Evolutionary conservation across 37 sponge, comb jelly and placozoan species (phyloP).

Genomic region (Chondrilla cf. caribensis): DNA sequence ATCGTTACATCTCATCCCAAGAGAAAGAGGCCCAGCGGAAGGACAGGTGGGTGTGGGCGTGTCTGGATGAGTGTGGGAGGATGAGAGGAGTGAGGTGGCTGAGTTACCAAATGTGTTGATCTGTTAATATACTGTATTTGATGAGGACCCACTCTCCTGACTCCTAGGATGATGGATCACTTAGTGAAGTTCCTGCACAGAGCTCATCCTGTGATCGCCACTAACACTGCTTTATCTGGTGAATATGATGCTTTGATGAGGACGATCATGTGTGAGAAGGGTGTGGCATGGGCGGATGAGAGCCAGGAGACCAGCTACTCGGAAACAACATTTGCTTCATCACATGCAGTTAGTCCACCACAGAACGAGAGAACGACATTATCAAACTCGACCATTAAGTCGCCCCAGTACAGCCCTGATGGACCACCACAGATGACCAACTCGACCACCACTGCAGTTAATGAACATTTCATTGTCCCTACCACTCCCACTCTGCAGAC

Average conservation of each 20-base stretch:
- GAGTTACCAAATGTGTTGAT: neutral
- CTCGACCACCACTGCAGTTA: neutral
- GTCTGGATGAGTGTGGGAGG: too few relatives aligned
- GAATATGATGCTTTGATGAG: constrained; percentile 34
- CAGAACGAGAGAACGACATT: neutral
- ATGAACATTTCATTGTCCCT: neutral
- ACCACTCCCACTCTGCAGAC: neutral
- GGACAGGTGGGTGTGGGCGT: constrained; percentile 49
- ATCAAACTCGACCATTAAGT: neutral
- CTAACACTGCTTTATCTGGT: neutral
- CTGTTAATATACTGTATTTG: neutral
- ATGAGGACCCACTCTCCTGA: neutral
- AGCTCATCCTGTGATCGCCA: neutral
- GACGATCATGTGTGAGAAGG: constrained; percentile 64
- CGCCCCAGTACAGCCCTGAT: neutral
- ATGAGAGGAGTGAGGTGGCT: constrained; percentile 31
- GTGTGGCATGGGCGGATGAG: constrained; percentile 71
- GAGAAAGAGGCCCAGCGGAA: constrained; percentile 49
- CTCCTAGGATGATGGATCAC: neutral
- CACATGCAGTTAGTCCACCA: neutral
- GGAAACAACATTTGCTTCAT: neutral
- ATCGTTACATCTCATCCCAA: constrained; percentile 62
- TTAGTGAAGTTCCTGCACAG: neutral
- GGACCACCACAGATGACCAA: neutral
- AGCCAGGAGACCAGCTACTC: neutral